Evolutionary conservation across 1,140 invertebrate genomes (phyloP).

Genomic region (Gonioctena quinquepunctata): DNA sequence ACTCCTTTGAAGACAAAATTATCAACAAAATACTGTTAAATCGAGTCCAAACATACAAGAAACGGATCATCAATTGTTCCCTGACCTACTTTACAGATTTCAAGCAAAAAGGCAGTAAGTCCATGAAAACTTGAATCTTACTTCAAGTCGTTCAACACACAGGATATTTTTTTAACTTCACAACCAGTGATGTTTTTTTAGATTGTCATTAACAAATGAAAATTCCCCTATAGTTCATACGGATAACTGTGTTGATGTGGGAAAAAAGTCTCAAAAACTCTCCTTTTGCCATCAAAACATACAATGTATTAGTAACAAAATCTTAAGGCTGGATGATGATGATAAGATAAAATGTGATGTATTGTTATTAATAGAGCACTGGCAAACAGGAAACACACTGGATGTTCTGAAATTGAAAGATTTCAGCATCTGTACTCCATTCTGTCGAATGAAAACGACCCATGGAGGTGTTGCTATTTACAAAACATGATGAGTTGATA

Average conservation of each 20-base stretch:
- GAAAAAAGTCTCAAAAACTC: background rate
- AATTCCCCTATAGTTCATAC: background rate
- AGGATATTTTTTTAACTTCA: too few species aligned
- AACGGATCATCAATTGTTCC: too few species aligned
- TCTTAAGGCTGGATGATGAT: background rate
- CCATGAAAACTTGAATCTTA: too few species aligned
- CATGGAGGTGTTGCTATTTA: background rate
- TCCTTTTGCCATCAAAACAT: background rate
- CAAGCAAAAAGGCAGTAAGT: too few species aligned
- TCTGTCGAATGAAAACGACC: background rate
- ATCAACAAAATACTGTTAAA: too few species aligned
- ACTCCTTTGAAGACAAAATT: too few species aligned
- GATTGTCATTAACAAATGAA: background rate
- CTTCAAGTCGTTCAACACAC: too few species aligned
- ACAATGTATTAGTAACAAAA: background rate
- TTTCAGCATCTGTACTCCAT: background rate
- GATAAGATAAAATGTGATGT: background rate
- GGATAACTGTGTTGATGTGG: background rate
- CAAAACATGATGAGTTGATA: background rate
- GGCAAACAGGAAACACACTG: background rate
- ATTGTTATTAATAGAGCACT: background rate
- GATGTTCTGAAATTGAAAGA: constrained; percentile 3
- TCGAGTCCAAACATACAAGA: too few species aligned
- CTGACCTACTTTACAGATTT: too few species aligned
- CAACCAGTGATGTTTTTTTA: background rate